These are phyloP conservation scores for Chymomyza fuscimana DNA, from an alignment of 2,888 invertebrate genomes.

Conservation along the genomic window DNA sequence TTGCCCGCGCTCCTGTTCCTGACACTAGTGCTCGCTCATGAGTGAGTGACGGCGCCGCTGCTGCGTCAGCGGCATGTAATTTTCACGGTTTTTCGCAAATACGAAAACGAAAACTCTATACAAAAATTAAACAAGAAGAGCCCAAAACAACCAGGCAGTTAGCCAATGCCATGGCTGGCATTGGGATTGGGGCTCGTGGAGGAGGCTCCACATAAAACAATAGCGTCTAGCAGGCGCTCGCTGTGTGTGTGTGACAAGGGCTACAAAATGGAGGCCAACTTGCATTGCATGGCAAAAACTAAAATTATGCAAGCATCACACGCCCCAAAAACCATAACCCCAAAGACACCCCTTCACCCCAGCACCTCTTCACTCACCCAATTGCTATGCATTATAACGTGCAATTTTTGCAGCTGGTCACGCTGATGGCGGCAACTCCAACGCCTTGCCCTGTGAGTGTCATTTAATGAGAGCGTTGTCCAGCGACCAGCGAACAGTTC, in stretches of 20 bases:
- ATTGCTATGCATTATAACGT: slow-evolving; percentile 64
- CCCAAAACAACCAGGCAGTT: slow-evolving; percentile 6
- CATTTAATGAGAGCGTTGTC: slow-evolving; percentile 72
- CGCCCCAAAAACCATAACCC: not conserved
- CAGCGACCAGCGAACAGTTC: slow-evolving; percentile 1
- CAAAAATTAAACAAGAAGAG: slow-evolving; percentile 52
- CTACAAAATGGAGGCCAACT: slow-evolving; percentile 42
- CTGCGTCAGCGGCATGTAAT: slow-evolving; percentile 68
- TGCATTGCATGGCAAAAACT: slow-evolving; percentile 61
- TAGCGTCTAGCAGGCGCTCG: slow-evolving; percentile 32
- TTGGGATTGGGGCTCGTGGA: not conserved
- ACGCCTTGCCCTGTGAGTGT: slow-evolving; percentile 56
- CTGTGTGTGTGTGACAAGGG: slow-evolving; percentile 55
- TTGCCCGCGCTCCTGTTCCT: slow-evolving; percentile 14
- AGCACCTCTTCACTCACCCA: not conserved
- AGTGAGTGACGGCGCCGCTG: slow-evolving; percentile 64
- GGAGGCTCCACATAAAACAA: slow-evolving; percentile 45
- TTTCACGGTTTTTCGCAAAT: slow-evolving; percentile 65
- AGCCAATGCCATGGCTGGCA: not conserved
- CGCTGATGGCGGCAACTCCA: slow-evolving; percentile 28
- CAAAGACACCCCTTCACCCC: not conserved
- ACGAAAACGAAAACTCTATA: slow-evolving; percentile 50
- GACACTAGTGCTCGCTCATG: slow-evolving; percentile 42
- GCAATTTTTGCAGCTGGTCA: slow-evolving; percentile 51
- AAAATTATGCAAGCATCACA: slow-evolving; percentile 69